Conservation (phyloP, 2,888 invertebrate genomes). For the Hecatera dysodea region DNA sequence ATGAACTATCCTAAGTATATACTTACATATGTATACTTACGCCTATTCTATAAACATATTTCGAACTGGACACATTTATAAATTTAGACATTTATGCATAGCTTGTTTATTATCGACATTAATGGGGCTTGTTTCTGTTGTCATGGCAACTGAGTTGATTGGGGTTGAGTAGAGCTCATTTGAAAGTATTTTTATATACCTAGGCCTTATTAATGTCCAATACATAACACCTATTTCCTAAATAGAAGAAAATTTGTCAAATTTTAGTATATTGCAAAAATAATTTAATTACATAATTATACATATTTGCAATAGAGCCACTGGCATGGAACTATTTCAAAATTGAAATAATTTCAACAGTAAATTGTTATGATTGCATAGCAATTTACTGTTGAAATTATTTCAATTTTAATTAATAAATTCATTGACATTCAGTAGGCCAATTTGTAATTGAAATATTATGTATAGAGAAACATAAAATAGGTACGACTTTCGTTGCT, state of each 20-base stretch:
- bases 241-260: no score
- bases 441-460: not conserved
- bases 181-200: no score
- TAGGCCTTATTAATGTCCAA: not conserved
- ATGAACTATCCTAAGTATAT: not conserved
- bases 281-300: not conserved
- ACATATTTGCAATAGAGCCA: not conserved
- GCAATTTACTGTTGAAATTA: no score
- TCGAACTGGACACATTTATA: not conserved
- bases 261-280: not conserved
- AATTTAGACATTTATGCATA: not conserved
- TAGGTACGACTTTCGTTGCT: not conserved
- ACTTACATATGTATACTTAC: no score
- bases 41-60: not conserved
- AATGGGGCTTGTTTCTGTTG: not conserved
- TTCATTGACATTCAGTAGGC: not conserved
- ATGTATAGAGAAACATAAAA: not conserved
- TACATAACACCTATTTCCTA: not conserved
- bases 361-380: not conserved
- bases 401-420: not conserved
- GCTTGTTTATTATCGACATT: not conserved
- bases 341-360: not conserved
- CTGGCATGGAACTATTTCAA: not conserved
- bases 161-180: not conserved
- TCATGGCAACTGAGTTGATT: not conserved